Evolutionary conservation across 2,797 vertebrate species (phyloP).

Genomic region (Sardinella longiceps): DNA sequence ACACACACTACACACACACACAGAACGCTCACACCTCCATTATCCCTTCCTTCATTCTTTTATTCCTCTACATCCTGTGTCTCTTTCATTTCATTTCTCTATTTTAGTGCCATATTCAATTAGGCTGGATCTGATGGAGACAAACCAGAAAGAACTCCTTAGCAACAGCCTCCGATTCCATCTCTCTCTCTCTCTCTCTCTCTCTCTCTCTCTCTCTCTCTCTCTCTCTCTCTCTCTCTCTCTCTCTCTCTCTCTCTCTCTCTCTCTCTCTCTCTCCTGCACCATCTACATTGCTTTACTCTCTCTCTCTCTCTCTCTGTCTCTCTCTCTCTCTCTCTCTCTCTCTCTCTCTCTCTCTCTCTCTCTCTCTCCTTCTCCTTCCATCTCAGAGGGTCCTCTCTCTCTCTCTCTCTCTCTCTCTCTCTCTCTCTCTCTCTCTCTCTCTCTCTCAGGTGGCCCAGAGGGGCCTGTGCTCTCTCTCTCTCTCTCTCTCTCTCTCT

Average conservation of each 20-base stretch:
- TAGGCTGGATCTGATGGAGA: slow-evolving; percentile 56
- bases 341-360: too few species aligned
- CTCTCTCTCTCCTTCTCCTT: too few species aligned
- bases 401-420: not conserved
- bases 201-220: not conserved
- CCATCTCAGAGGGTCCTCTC: too few species aligned
- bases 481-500: not conserved
- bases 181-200: not conserved
- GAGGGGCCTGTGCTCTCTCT: too few species aligned
- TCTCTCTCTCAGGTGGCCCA: too few species aligned
- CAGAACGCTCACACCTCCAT: not conserved
- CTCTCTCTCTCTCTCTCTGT: not conserved
- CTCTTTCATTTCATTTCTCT: slow-evolving; percentile 6
- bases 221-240: not conserved
- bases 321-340: too few species aligned
- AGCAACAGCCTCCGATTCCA: slow-evolving; percentile 29
- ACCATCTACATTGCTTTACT: not conserved
- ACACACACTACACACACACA: too few species aligned
- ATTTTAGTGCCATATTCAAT: slow-evolving; percentile 70
- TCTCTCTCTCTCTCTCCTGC: not conserved
- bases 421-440: not conserved
- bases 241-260: not conserved
- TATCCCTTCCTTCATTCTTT: not conserved
- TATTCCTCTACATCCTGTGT: not conserved
- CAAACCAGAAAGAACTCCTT: slow-evolving; percentile 47